These are phyloP conservation scores for Artibeus jamaicensis DNA, from an alignment of 2,797 vertebrate genomes.

Conservation along the genomic window DNA sequence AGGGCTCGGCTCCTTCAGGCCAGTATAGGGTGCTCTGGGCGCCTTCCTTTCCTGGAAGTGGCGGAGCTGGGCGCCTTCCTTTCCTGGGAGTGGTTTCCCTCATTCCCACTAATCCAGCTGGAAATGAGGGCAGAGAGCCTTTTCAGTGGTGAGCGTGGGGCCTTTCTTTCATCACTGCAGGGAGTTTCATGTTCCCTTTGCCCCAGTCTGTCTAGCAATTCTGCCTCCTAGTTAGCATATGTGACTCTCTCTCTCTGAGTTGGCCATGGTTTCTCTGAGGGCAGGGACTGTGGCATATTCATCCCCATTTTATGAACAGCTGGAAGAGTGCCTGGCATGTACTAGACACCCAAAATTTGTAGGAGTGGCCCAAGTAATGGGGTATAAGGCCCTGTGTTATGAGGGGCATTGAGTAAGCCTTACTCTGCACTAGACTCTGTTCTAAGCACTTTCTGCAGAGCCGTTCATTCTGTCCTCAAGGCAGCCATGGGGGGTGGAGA, in stretches of 20 bases:
- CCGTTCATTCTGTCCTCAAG: neutral
- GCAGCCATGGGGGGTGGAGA: neutral
- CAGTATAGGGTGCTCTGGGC: neutral
- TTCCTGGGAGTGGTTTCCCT: neutral
- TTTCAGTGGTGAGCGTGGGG: slow-evolving; percentile 13
- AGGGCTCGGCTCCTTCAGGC: slow-evolving; percentile 53
- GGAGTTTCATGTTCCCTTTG: neutral
- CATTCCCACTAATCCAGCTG: neutral
- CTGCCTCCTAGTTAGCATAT: neutral
- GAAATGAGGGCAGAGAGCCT: neutral
- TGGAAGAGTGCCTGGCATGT: neutral
- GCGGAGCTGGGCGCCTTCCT: neutral
- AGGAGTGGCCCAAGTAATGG: neutral
- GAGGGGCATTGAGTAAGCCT: neutral
- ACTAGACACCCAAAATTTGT: neutral
- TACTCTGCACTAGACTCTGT: neutral
- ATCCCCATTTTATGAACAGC: neutral
- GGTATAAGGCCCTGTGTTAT: neutral
- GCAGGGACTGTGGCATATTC: neutral
- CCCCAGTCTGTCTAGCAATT: neutral
- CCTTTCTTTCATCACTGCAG: neutral
- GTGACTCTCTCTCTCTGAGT: neutral
- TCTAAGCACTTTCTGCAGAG: neutral
- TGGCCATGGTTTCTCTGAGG: neutral
- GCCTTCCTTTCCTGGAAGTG: neutral